phyloP scores from a whole-genome alignment of 2,888 invertebrate species.

The Acronicta psi region DNA sequence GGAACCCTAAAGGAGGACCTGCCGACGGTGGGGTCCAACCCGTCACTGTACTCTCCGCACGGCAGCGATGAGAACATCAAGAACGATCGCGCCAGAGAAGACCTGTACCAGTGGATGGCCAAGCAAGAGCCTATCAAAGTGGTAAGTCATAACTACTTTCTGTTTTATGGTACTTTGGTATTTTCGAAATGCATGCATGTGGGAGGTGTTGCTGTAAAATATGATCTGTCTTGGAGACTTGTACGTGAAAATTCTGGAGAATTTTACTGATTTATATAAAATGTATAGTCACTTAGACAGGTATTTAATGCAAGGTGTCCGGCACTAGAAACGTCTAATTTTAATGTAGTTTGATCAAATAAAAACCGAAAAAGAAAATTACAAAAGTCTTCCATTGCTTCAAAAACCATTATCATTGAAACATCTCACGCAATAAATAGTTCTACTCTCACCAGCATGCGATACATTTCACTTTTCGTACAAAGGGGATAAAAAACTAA shows the following conservation, averaged over 20 bases:
- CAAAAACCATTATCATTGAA: not conserved
- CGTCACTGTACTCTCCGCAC: conserved; percentile 88
- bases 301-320: too few species aligned
- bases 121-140: conserved; percentile 93
- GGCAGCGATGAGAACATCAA: conserved; percentile 85
- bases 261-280: too few species aligned
- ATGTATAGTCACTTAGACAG: too few species aligned
- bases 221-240: too few species aligned
- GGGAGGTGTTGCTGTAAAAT: too few species aligned
- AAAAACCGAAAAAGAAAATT: too few species aligned
- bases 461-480: conserved; percentile 6
- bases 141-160: conserved; percentile 60
- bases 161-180: not conserved
- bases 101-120: conserved; percentile 98
- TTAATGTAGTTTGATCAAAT: too few species aligned
- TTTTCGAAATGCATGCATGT: not conserved
- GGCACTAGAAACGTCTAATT: too few species aligned
- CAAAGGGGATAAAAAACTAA: conserved; percentile 25
- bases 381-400: too few species aligned
- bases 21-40: conserved; percentile 91
- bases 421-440: conserved; percentile 17
- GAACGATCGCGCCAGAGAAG: conserved; percentile 92
- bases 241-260: too few species aligned
- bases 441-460: conserved; percentile 19
- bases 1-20: conserved; percentile 92